These are phyloP conservation scores for Apostichopus japonicus DNA, from an alignment of 35 echinoderm and acorn worm species.

Conservation along the genomic window DNA sequence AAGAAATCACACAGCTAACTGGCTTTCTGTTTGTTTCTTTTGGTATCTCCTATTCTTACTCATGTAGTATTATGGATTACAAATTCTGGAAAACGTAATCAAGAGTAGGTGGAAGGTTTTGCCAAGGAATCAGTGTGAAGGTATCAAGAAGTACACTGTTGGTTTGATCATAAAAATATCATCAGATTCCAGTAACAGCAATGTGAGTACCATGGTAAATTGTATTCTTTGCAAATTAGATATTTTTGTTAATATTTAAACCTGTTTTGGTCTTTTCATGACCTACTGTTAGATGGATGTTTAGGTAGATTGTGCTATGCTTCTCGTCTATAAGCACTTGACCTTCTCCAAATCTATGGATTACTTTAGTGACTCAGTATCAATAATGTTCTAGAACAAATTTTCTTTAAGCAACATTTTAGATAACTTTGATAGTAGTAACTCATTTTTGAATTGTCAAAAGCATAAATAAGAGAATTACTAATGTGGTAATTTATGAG, in stretches of 20 bases:
- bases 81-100: slow-evolving; percentile 95
- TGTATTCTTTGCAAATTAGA: not conserved
- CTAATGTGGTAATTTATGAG: too few relatives aligned
- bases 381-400: not conserved
- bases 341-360: too few relatives aligned
- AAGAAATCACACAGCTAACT: not conserved
- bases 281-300: too few relatives aligned
- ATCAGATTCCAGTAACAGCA: slow-evolving; percentile 68
- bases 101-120: slow-evolving; percentile 98
- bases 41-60: slow-evolving; percentile 13
- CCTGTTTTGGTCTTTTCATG: too few relatives aligned
- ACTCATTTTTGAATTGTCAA: too few relatives aligned
- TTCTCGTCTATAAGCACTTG: too few relatives aligned
- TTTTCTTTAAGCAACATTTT: too few relatives aligned
- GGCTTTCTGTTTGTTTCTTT: not conserved
- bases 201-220: slow-evolving; percentile 61
- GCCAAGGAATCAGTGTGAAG: slow-evolving; percentile 94
- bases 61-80: slow-evolving; percentile 94
- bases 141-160: slow-evolving; percentile 98
- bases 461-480: too few relatives aligned
- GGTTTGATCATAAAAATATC: slow-evolving; percentile 98
- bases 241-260: too few relatives aligned
- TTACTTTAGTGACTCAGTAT: not conserved
- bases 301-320: too few relatives aligned
- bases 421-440: too few relatives aligned